Evolutionary conservation across 2,888 invertebrate genomes (phyloP).

Genomic region (Leptopilina drosophilae): DNA sequence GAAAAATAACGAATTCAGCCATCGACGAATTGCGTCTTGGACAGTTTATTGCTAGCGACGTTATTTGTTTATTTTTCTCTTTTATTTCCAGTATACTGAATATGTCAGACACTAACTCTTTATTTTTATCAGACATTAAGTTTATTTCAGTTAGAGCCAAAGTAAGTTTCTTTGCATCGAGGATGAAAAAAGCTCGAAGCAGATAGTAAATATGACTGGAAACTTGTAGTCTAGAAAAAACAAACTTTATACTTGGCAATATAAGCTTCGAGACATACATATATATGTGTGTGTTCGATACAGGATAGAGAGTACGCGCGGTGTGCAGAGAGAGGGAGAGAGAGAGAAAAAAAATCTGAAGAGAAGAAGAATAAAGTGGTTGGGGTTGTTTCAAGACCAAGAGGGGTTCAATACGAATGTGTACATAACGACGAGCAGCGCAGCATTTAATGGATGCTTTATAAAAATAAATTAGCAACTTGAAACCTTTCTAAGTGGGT

Average conservation of each 20-base stretch:
- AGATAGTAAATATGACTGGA: slow-evolving; percentile 30
- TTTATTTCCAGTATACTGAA: slow-evolving; percentile 4
- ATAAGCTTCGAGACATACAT: slow-evolving; percentile 2
- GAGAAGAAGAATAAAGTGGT: slow-evolving; percentile 19
- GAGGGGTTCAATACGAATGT: slow-evolving; percentile 32
- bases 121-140: slow-evolving; percentile 19
- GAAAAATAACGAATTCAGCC: not conserved
- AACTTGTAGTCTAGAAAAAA: slow-evolving; percentile 18
- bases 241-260: slow-evolving; percentile 33
- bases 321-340: not conserved
- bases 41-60: not conserved
- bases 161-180: slow-evolving; percentile 24
- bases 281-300: not conserved
- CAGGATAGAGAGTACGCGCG: not conserved
- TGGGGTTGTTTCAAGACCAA: slow-evolving; percentile 33
- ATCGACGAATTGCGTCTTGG: not conserved
- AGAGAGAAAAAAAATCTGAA: slow-evolving; percentile 8
- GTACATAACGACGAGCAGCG: slow-evolving; percentile 34
- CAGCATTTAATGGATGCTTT: slow-evolving; percentile 39
- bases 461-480: slow-evolving; percentile 40
- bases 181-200: slow-evolving; percentile 21
- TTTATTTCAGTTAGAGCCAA: slow-evolving; percentile 6
- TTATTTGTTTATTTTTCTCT: not conserved
- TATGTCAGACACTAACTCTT: slow-evolving; percentile 9
- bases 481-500: slow-evolving; percentile 29